Evolutionary conservation across 2,888 invertebrate genomes (phyloP).

Genomic region (Acanthosepion pharaonis): DNA sequence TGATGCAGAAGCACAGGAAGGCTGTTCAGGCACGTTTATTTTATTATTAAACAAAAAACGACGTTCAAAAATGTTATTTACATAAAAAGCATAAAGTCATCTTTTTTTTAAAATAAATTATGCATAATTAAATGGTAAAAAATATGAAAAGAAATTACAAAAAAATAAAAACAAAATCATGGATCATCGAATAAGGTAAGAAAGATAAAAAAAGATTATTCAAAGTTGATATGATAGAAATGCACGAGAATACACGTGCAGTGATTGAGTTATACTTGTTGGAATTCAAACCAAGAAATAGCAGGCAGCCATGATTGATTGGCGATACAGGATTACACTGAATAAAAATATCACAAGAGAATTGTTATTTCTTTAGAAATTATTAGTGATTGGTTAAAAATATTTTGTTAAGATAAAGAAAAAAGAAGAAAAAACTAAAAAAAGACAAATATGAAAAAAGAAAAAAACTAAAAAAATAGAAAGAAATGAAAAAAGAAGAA

Average conservation of each 20-base stretch:
- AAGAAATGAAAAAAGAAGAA: no score
- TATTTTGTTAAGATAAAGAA: no score
- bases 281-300: not conserved
- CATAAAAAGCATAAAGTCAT: not conserved
- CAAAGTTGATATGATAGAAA: not conserved
- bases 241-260: not conserved
- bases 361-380: no score
- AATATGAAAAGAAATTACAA: not conserved
- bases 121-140: not conserved
- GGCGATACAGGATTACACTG: not conserved
- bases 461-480: not conserved
- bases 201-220: not conserved
- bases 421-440: not conserved
- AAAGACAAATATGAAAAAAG: not conserved
- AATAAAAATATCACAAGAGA: not conserved
- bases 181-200: not conserved
- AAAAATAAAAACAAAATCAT: not conserved
- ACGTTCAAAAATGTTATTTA: not conserved
- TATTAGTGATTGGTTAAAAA: no score
- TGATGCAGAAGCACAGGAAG: not conserved
- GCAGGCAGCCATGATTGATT: not conserved
- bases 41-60: not conserved
- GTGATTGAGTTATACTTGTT: not conserved
- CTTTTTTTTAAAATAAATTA: not conserved
- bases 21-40: slow-evolving; percentile 33